Percentiles rank a stretch among this genome's conserved stretches.
These are phyloP conservation scores for Bugulina stolonifera DNA, from an alignment of 2,888 invertebrate species.

Conservation along the genomic window DNA sequence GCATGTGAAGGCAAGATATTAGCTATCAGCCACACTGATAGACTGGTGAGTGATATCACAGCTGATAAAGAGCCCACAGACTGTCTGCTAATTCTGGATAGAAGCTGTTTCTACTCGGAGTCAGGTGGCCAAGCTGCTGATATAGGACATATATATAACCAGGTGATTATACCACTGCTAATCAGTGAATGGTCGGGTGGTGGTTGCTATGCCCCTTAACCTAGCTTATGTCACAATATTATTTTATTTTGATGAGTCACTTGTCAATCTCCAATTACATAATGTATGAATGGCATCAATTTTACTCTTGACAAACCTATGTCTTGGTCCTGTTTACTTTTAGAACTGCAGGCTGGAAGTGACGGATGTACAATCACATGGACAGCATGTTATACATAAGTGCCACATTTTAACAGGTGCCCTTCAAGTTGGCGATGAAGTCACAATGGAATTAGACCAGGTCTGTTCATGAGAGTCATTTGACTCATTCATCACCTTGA, in stretches of 20 bases:
- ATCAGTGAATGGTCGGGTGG: too few species aligned
- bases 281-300: too few species aligned
- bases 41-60: background rate
- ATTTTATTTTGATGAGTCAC: too few species aligned
- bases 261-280: too few species aligned
- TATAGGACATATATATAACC: constrained; percentile 61
- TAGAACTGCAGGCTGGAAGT: constrained; percentile 31
- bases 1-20: constrained; percentile 28
- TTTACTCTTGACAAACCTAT: too few species aligned
- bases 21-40: constrained; percentile 30
- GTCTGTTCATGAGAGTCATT: too few species aligned
- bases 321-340: constrained; percentile 10
- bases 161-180: background rate
- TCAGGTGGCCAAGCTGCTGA: constrained; percentile 97
- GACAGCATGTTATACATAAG: constrained; percentile 86
- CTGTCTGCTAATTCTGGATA: constrained; percentile 64
- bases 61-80: background rate
- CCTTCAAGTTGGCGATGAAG: constrained; percentile 72
- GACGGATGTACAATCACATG: constrained; percentile 61
- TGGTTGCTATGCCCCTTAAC: too few species aligned
- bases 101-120: constrained; percentile 92
- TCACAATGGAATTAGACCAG: constrained; percentile 50
- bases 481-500: too few species aligned
- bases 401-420: constrained; percentile 71
- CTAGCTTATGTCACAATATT: too few species aligned